Evolutionary conservation across 2,113 vertebrate genomes (phyloP).

Genomic region (Sterna hirundo): DNA sequence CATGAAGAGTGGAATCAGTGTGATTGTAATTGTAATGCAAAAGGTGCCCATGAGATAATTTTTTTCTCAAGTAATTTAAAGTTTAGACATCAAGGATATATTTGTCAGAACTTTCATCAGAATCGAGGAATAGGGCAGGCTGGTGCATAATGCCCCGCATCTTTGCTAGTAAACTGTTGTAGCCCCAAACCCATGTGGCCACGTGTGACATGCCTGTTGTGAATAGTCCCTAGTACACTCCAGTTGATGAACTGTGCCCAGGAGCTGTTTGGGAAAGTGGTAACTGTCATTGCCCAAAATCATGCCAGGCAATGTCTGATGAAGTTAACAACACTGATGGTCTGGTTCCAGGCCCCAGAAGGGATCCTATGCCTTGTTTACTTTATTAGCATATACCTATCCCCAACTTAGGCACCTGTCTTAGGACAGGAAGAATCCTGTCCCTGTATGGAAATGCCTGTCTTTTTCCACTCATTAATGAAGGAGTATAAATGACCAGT

Average conservation of each 20-base stretch:
- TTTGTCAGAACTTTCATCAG: not conserved
- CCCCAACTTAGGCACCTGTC: fast-evolving
- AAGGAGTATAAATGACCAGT: not conserved
- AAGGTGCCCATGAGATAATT: not conserved
- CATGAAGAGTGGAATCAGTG: not conserved
- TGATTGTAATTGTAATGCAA: not conserved
- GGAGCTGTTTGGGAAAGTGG: not conserved
- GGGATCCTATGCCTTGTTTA: not conserved
- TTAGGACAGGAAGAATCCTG: not conserved
- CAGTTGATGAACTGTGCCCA: not conserved
- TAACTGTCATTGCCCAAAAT: not conserved
- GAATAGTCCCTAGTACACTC: not conserved
- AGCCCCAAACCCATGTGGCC: not conserved
- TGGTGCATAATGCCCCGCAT: not conserved
- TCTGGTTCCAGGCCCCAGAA: not conserved
- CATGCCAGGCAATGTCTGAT: not conserved
- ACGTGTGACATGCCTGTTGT: fast-evolving
- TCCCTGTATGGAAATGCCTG: not conserved
- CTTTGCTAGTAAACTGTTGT: not conserved
- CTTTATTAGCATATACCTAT: not conserved
- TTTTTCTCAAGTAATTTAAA: not conserved
- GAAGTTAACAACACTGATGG: not conserved
- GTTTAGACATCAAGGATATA: not conserved
- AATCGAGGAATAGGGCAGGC: not conserved
- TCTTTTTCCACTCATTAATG: not conserved